Percentiles rank a stretch among this genome's conserved stretches.
Conservation (phyloP, 2,888 invertebrate genomes). For the Chrysolina oricalcia region DNA sequence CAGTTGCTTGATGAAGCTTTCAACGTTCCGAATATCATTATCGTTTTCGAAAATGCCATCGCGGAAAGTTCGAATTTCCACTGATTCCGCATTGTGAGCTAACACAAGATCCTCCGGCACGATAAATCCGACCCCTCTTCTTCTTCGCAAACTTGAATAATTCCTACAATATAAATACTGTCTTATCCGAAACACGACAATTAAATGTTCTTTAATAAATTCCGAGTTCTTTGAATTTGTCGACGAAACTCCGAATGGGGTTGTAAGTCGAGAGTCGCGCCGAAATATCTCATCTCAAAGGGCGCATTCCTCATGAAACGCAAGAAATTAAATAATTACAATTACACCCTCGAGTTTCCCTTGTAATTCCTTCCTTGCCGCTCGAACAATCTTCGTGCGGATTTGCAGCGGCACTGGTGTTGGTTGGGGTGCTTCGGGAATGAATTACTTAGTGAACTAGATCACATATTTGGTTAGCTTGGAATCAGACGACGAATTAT, state of each 20-base stretch:
- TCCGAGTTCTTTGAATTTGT: conserved; percentile 32
- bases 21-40: neutral
- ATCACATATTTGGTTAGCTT: neutral
- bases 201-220: conserved; percentile 35
- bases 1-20: neutral
- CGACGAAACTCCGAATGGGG: conserved; percentile 19
- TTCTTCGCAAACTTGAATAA: conserved; percentile 17
- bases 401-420: neutral
- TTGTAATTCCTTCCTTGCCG: conserved; percentile 15
- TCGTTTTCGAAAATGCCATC: neutral
- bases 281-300: conserved; percentile 35
- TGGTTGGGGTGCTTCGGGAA: neutral
- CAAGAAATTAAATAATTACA: conserved; percentile 32
- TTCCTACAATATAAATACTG: conserved; percentile 31
- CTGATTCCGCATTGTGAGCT: neutral
- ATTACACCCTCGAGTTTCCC: conserved; percentile 31
- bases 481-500: no score
- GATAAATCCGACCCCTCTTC: conserved; percentile 8
- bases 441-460: neutral
- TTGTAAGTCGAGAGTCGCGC: neutral
- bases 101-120: conserved; percentile 4
- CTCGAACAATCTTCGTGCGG: conserved; percentile 2
- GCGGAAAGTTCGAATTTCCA: neutral
- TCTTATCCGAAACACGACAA: conserved; percentile 35
- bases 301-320: conserved; percentile 29